Conservation (phyloP, 2,113 vertebrate species). For the Spermophilus dauricus region DNA sequence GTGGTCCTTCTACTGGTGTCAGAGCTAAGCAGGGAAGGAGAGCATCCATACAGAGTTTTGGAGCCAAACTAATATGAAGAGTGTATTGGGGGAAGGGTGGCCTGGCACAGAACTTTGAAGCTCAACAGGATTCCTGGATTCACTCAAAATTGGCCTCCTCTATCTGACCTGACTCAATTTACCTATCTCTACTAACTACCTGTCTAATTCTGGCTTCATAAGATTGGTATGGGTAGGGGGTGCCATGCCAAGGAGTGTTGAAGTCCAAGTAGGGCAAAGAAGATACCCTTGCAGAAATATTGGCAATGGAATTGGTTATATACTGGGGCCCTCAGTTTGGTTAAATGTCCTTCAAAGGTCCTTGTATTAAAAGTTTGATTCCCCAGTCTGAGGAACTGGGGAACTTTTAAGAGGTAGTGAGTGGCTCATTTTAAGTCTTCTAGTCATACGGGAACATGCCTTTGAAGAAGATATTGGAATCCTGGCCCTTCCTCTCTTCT, state of each 20-base stretch:
- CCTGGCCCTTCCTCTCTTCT: not conserved
- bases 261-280: not conserved
- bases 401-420: no score
- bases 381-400: no score
- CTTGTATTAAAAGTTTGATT: no score
- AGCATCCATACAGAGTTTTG: not conserved
- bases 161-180: no score
- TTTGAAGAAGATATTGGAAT: not conserved
- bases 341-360: not conserved
- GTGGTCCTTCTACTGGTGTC: not conserved
- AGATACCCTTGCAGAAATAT: not conserved
- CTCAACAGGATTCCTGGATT: no score
- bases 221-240: fast-evolving
- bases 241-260: not conserved
- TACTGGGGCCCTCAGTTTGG: not conserved
- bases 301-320: not conserved
- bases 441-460: no score
- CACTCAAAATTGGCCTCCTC: no score
- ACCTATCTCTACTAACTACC: no score
- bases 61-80: not conserved
- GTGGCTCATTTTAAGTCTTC: not conserved
- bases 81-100: not conserved
- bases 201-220: no score
- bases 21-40: not conserved
- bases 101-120: not conserved